Base-by-base conservation (phyloP, 2,797 vertebrate species). In the Odontamblyopus lacepedii region DNA sequence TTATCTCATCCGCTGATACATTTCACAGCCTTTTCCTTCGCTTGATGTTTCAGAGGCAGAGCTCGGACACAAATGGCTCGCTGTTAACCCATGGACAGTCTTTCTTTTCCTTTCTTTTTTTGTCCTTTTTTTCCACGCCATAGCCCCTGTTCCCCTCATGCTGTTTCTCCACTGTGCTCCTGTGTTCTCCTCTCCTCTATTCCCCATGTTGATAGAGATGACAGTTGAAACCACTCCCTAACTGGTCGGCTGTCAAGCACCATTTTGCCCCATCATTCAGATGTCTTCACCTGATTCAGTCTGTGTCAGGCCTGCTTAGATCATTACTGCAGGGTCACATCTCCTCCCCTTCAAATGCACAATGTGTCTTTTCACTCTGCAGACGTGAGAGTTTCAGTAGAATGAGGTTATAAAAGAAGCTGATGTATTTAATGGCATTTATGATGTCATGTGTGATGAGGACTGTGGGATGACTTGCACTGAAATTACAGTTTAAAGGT, bases 261-360 rank as follows among this genome's bases (percentile, higher is more conserved):
- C 82, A 85, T 90, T 89, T 89, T 92, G 78, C 77, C 82, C 80
- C 86, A 91, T 89, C 92, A 87, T 81, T 92, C 89, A 90, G 51
- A 88, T 83, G 84, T 87, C 83, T 83, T 83, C 79, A 85, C 81
- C 85, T 91, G 86, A 74, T 75, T 85, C 74, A 63, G 51, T 83
- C 83, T 73, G 67, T 87, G 84, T 86, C 89, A 83, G 48, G 35
- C 79, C 77, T 83, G 78, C 75, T 83, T 72, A 77, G 74, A 83
- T 85, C 82, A 85, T 88, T 83, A 83, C 77, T 76, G 76, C 75
- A 32, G 80, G 82, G 85, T 85, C 78, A 85, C 63, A 77, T 76
- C 77, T 78, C 73, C 78, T 80, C 72, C 30, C 77, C 84, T 85
- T 85, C 79, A 85, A 76, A 86, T 77, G n/a, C 30, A 73, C 15